Percentiles rank a stretch among this genome's conserved stretches.
Conservation (phyloP, 2,888 invertebrate species). For the Mycogona germanica region DNA sequence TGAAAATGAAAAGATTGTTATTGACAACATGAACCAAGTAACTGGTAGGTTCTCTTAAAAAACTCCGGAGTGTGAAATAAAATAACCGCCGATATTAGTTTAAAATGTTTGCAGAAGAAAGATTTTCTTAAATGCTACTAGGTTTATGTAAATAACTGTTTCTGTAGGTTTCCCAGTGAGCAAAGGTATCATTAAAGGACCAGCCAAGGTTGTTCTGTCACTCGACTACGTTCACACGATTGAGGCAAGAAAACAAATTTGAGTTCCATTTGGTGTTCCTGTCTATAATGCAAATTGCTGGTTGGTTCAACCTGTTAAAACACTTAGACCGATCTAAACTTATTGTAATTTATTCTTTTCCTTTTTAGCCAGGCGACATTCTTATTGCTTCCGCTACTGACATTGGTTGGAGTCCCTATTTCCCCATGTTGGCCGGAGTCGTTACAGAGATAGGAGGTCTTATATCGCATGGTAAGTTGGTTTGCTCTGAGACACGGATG, state of each 20-base stretch:
- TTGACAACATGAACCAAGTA: background rate
- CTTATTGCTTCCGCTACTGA: constrained; percentile 63
- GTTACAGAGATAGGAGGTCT: no score
- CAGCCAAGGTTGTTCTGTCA: constrained; percentile 55
- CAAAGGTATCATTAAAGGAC: constrained; percentile 50
- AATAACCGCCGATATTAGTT: background rate
- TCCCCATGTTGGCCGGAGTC: constrained; percentile 60
- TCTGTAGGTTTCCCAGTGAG: constrained; percentile 54
- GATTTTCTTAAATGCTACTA: no score
- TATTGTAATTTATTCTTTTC: no score
- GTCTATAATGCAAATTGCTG: constrained; percentile 8
- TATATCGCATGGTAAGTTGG: no score
- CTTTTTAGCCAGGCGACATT: constrained; percentile 56
- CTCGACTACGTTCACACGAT: constrained; percentile 48
- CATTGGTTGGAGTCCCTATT: constrained; percentile 75
- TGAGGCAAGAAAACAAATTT: background rate
- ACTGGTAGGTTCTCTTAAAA: background rate
- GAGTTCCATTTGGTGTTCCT: background rate
- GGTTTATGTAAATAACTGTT: no score
- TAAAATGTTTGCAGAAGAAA: background rate
- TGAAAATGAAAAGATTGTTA: background rate
- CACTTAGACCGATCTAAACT: no score
- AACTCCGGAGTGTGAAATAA: background rate
- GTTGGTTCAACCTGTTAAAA: no score
- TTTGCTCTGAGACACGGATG: no score